phyloP scores from a whole-genome alignment of 2,797 vertebrate genomes.

The Anabas testudineus region DNA sequence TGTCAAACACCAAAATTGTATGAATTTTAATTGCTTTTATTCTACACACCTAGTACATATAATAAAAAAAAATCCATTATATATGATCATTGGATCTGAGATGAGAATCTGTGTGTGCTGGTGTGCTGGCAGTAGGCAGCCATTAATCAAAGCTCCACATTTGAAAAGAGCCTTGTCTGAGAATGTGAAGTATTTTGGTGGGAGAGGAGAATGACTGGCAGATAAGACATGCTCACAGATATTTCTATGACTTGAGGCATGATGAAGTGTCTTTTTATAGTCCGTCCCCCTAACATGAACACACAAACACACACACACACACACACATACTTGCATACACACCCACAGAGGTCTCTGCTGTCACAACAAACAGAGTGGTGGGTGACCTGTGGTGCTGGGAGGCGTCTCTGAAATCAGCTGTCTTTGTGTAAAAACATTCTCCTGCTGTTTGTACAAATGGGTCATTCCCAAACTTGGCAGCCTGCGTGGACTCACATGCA shows the following conservation, averaged over 20 bases:
- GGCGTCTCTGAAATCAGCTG: constrained; percentile 52
- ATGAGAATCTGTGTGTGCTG: not conserved
- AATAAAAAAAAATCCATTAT: too few relatives aligned
- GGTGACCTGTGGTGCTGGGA: constrained; percentile 23
- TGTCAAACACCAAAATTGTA: too few relatives aligned
- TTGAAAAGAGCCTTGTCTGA: constrained; percentile 45
- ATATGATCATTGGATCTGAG: constrained; percentile 24
- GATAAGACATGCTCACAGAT: constrained; percentile 26
- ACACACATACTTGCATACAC: not conserved
- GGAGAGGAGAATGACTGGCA: constrained; percentile 33
- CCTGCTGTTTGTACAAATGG: constrained; percentile 37
- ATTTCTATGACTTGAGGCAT: not conserved
- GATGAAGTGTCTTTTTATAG: constrained; percentile 3
- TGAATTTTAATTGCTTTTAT: too few relatives aligned
- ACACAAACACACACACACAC: constrained; percentile 8
- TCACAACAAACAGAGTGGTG: constrained; percentile 56
- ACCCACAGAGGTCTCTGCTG: constrained; percentile 50
- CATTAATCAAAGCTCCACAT: constrained; percentile 47
- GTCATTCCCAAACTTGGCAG: constrained; percentile 32
- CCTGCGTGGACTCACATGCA: constrained; percentile 22
- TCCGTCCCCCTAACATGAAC: not conserved
- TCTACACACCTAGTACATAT: too few relatives aligned
- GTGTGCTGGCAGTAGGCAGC: constrained; percentile 15
- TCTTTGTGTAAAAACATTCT: constrained; percentile 50
- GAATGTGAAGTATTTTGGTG: constrained; percentile 53